Conservation (phyloP, 2,797 vertebrate genomes). For the Clarias platycephalus region DNA sequence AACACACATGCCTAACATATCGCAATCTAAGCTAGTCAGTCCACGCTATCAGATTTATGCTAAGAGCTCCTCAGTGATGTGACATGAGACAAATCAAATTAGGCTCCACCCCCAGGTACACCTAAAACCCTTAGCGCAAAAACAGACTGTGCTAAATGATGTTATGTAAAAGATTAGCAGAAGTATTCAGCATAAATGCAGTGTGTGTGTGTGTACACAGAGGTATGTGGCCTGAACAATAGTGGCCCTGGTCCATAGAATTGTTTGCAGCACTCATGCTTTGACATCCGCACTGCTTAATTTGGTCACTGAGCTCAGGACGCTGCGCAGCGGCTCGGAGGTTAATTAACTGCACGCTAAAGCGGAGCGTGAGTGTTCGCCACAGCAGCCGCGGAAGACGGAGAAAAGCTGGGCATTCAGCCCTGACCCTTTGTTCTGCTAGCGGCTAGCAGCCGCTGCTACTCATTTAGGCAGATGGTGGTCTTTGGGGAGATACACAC, state of each 20-base stretch:
- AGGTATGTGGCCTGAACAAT: not conserved
- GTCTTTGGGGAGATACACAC: constrained; percentile 33
- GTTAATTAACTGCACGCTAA: constrained; percentile 42
- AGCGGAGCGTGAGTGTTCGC: constrained; percentile 25
- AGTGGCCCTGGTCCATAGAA: constrained; percentile 1
- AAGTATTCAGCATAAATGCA: not conserved
- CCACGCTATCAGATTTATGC: not conserved
- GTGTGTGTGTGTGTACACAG: not conserved
- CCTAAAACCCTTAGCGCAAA: not conserved
- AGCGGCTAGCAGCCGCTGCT: constrained; percentile 27
- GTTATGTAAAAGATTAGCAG: not conserved
- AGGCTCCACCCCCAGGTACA: not conserved
- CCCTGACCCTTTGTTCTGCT: constrained; percentile 52
- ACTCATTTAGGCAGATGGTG: constrained; percentile 50
- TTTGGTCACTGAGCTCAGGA: constrained; percentile 21
- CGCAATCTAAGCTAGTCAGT: not conserved
- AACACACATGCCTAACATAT: no score
- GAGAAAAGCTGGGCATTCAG: constrained; percentile 32
- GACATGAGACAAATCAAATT: no score
- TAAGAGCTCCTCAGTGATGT: not conserved
- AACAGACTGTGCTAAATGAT: not conserved
- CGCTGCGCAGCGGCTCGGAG: not conserved
- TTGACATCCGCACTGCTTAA: constrained; percentile 21
- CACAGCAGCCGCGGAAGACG: constrained; percentile 4
- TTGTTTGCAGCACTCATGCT: constrained; percentile 23